Conservation (phyloP, 2,797 vertebrate species). For the Emys orbicularis region DNA sequence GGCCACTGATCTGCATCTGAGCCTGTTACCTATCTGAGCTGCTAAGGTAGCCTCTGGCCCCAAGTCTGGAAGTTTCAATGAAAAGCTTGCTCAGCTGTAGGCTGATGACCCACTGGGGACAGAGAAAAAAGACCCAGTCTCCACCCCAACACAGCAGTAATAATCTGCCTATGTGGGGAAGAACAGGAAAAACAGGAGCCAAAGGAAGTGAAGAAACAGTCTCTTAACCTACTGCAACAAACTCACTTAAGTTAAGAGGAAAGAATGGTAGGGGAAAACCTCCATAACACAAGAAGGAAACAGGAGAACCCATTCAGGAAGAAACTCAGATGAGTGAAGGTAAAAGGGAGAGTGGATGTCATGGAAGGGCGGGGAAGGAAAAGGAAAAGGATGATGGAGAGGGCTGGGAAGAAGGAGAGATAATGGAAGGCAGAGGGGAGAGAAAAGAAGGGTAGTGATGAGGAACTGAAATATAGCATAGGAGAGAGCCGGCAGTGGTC, state of each 20-base stretch:
- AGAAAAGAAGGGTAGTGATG: not conserved
- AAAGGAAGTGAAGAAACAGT: not conserved
- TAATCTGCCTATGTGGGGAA: not conserved
- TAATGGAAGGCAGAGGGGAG: not conserved
- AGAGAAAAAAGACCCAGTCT: slow-evolving; percentile 1
- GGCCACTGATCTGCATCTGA: not conserved
- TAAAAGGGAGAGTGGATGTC: not conserved
- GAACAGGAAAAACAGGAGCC: not conserved
- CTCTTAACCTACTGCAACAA: not conserved
- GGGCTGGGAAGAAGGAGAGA: not conserved
- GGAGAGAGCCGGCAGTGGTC: not conserved
- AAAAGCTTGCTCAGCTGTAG: not conserved
- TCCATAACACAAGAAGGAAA: not conserved
- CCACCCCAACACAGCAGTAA: not conserved
- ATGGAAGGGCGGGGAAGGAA: not conserved
- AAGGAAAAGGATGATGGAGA: not conserved
- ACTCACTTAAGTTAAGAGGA: not conserved
- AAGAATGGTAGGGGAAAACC: not conserved
- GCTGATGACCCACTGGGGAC: not conserved
- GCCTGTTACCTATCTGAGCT: not conserved
- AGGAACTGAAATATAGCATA: not conserved
- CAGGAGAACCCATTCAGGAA: not conserved
- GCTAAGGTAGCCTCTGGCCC: not conserved
- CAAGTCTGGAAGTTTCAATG: not conserved
- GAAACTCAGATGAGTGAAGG: not conserved